Evolutionary conservation across 2,113 vertebrate species (phyloP).

Genomic region (Ginglymostoma cirratum): DNA sequence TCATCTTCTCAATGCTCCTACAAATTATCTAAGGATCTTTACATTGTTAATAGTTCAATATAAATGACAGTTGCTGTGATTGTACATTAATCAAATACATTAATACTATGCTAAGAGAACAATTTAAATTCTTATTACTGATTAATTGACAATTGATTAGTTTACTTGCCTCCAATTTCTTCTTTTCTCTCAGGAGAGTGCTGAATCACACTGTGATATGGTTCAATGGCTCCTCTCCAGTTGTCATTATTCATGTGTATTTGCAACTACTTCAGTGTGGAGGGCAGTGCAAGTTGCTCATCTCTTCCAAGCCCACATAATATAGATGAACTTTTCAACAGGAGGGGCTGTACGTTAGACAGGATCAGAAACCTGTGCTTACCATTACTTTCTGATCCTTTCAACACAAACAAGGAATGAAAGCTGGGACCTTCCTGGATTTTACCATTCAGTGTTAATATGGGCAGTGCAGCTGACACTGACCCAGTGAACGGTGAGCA

Average conservation of each 20-base stretch:
- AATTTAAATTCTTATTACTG: conserved; percentile 4
- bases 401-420: background rate
- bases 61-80: background rate
- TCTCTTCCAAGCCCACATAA: background rate
- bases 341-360: background rate
- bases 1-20: background rate
- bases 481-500: background rate
- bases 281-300: background rate
- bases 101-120: background rate
- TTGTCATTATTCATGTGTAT: background rate
- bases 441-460: background rate
- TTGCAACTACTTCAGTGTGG: background rate
- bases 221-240: background rate
- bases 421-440: background rate
- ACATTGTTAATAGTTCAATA: background rate
- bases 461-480: background rate
- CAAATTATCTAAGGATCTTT: background rate
- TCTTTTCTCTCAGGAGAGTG: background rate
- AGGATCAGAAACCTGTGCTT: background rate
- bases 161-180: background rate
- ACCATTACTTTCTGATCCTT: background rate
- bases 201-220: background rate
- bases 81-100: background rate
- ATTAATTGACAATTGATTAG: background rate
- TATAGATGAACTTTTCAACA: background rate